Evolutionary conservation across 2,113 vertebrate species (phyloP), one percentile per base, ranked within the genome.

Genomic region (Strix uralensis): DNA sequence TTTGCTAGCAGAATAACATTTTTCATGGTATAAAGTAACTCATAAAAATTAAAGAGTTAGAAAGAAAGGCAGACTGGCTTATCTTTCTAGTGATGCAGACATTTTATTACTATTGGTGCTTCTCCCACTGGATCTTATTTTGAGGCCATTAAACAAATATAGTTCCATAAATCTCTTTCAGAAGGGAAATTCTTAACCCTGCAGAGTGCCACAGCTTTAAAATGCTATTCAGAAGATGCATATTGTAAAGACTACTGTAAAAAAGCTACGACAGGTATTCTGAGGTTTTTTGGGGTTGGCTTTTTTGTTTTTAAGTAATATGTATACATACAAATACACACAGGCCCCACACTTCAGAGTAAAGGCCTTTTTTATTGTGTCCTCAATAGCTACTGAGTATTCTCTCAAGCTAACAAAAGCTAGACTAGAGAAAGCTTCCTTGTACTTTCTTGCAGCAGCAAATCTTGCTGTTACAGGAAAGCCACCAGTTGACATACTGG

Each of bases 31-130:
- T 61, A 80, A 92, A 93, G 61, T 72, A 91, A 92, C 65, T 78
- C 80, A 66, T 77, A 94, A 92, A 93, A 96, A 92, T 86, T 88
- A 87, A 93, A 96, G 77, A 83, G 51, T 89, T 77, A 3, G 4
- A 92, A 88, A 85, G 71, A 71, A 51, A 75, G 42, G 52, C 91
- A 95, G 83, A 66, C 38, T 58, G 66, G 30, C 32, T 96, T 93
- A 93, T 92, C 91, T 81, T 91, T 79, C 65, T 42, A 75, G 63
- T 30, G 57, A 93, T 65, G 75, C 25, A 82, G 85, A 54, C 47
- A 14, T 73, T 90, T 95, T 86, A 86, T 80, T 88, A 83, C 20
- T 78, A 75, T 16, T 84, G 61, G 27, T 79, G 47, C 47, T 90
- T 96, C 73, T 94, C 71, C 81, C 73, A 62, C 58, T 75, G 52